Conservation (phyloP, 2,113 vertebrate species). For the Cheirogaleus medius region DNA sequence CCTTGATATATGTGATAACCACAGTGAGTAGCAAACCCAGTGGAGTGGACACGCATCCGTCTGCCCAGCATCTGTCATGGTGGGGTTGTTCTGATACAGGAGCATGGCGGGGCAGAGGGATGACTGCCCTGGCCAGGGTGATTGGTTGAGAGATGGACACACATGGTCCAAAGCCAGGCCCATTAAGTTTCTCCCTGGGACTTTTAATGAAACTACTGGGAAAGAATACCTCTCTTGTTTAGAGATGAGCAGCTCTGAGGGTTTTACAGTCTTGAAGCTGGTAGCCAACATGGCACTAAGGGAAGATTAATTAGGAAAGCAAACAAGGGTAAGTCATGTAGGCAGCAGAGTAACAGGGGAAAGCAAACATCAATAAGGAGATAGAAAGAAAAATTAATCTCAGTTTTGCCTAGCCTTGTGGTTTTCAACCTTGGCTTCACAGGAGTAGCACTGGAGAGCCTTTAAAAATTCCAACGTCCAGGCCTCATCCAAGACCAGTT, state of each 20-base stretch:
- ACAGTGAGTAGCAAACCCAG: too few species aligned
- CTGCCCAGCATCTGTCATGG: background rate
- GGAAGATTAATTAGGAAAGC: background rate
- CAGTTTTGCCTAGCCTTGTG: background rate
- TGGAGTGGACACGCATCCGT: fast-evolving
- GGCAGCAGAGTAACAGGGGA: background rate
- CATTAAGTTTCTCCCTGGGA: background rate
- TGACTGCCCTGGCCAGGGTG: fast-evolving
- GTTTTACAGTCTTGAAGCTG: background rate
- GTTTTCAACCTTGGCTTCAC: background rate
- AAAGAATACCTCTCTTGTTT: background rate
- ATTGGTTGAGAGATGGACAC: background rate
- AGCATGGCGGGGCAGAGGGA: background rate
- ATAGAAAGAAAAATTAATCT: background rate
- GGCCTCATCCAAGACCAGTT: background rate
- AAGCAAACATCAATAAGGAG: background rate
- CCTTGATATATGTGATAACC: background rate
- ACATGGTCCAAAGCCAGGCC: background rate
- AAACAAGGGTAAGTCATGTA: background rate
- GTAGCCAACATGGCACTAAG: background rate
- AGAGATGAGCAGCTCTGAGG: background rate
- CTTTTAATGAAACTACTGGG: background rate
- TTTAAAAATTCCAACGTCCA: background rate
- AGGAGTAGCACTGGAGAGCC: background rate
- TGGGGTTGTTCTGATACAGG: fast-evolving